Evolutionary conservation across 2,113 vertebrate genomes (phyloP).

Genomic region (Panthera uncia): DNA sequence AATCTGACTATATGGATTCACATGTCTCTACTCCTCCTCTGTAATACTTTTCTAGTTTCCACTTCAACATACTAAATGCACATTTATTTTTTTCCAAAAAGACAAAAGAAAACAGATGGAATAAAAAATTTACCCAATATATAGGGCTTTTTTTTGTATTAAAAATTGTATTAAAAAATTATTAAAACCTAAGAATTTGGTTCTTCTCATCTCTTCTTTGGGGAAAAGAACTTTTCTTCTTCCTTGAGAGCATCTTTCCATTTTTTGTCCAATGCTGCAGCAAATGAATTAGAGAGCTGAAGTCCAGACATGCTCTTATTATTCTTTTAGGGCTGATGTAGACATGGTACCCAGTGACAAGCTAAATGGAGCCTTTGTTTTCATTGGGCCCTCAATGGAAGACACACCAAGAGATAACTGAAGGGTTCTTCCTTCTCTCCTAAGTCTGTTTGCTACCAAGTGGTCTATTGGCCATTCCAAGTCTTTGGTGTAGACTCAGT

Average conservation of each 20-base stretch:
- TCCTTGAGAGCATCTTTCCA: background rate
- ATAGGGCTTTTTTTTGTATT: background rate
- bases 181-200: background rate
- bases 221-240: background rate
- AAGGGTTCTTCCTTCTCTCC: constrained; percentile 46
- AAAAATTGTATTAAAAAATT: background rate
- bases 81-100: background rate
- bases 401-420: constrained; percentile 30
- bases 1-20: background rate
- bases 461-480: constrained; percentile 51
- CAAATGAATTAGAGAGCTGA: background rate
- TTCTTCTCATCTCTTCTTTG: background rate
- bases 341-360: background rate
- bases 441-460: constrained; percentile 48
- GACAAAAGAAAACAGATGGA: background rate
- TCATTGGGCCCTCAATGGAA: background rate
- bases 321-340: background rate
- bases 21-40: background rate
- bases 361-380: background rate
- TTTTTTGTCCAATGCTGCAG: background rate
- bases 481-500: constrained; percentile 35
- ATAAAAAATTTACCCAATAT: background rate
- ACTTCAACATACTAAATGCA: background rate
- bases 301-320: background rate
- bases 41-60: background rate